A percentile compares a stretch with the other conserved stretches of the same genome.
phyloP scores from a whole-genome alignment of 2,888 invertebrate species.

The Spilarctia lutea region DNA sequence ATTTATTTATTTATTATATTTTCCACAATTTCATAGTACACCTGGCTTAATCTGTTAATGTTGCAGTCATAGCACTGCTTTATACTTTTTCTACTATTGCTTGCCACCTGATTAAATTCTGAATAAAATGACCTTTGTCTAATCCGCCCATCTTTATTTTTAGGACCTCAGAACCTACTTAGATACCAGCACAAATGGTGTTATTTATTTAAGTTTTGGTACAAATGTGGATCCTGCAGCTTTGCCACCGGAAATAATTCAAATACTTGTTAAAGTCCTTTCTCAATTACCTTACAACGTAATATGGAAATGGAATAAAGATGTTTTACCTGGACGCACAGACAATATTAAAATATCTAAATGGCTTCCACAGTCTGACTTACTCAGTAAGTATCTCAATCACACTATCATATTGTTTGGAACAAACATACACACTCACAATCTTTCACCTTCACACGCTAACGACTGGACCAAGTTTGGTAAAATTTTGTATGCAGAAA shows the following conservation, averaged over 20 bases:
- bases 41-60: background rate
- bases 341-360: slow-evolving; percentile 72
- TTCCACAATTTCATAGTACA: background rate
- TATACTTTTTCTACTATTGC: background rate
- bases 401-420: too few species aligned
- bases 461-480: too few species aligned
- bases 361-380: slow-evolving; percentile 77
- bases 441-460: too few species aligned
- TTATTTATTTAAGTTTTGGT: slow-evolving; percentile 79
- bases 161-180: slow-evolving; percentile 70
- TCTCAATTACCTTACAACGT: slow-evolving; percentile 75
- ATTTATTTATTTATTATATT: too few species aligned
- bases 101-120: background rate
- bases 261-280: slow-evolving; percentile 65
- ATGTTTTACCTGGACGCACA: slow-evolving; percentile 63
- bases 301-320: slow-evolving; percentile 77
- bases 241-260: slow-evolving; percentile 62
- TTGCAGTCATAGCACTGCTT: background rate
- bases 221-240: slow-evolving; percentile 67
- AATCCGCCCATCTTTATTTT: slow-evolving; percentile 18
- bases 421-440: too few species aligned
- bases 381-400: slow-evolving; percentile 40
- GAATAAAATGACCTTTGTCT: background rate
- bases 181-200: slow-evolving; percentile 71
- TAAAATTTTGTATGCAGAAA: too few species aligned